Percentiles rank a stretch among this genome's conserved stretches.
Conservation (phyloP, 2,888 invertebrate genomes). For the Mystacides longicornis region DNA sequence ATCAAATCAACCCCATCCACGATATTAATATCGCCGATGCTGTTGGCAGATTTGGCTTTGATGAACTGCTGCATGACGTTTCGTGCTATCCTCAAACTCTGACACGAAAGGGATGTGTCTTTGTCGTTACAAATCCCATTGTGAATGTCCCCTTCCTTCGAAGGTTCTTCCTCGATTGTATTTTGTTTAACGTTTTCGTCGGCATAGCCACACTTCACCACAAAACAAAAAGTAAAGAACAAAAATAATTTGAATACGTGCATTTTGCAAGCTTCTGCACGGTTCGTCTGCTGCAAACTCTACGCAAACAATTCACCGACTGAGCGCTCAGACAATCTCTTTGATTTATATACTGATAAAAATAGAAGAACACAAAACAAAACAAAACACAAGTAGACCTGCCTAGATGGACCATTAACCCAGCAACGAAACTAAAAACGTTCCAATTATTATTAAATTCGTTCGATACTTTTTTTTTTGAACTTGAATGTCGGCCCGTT, state of each 20-base stretch:
- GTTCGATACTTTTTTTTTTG: constrained; percentile 8
- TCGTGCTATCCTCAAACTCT: constrained; percentile 43
- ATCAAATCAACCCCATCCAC: constrained; percentile 59
- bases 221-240: not conserved
- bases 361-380: constrained; percentile 22
- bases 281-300: constrained; percentile 5
- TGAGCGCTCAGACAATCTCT: constrained; percentile 8
- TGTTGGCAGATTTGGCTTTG: constrained; percentile 29
- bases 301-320: constrained; percentile 10
- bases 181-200: constrained; percentile 16
- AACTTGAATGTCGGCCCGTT: no score
- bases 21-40: constrained; percentile 47
- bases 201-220: constrained; percentile 9
- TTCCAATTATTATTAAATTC: constrained; percentile 12
- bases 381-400: constrained; percentile 21
- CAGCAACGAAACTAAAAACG: constrained; percentile 22
- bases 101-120: constrained; percentile 40
- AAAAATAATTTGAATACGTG: constrained; percentile 1
- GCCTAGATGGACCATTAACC: constrained; percentile 24
- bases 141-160: constrained; percentile 9
- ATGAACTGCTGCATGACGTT: constrained; percentile 48
- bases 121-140: constrained; percentile 29
- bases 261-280: not conserved
- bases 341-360: constrained; percentile 23
- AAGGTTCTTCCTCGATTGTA: constrained; percentile 16